A percentile compares a stretch with the other conserved stretches of the same genome.
Conservation (phyloP, 2,797 vertebrate genomes). For the Siniperca obscura region DNA sequence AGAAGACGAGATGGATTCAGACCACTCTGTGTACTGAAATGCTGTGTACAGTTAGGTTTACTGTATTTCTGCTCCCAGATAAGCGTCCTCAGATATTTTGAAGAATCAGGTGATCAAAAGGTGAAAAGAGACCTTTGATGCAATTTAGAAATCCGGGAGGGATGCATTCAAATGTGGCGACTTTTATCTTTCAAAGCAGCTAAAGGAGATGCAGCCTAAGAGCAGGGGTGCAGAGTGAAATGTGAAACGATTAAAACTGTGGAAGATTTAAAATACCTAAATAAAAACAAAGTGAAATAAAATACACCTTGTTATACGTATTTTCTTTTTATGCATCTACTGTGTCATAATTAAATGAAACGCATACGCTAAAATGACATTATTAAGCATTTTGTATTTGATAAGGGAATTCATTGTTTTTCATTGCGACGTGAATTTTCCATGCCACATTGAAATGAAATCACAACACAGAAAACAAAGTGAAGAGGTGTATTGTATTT, state of each 20-base stretch:
- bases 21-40: slow-evolving; percentile 33
- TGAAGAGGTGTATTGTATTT: neutral
- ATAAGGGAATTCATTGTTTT: neutral
- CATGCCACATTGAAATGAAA: neutral
- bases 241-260: neutral
- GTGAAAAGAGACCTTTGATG: slow-evolving; percentile 1
- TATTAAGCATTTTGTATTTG: neutral
- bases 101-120: neutral
- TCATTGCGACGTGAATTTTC: neutral
- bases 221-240: neutral
- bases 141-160: slow-evolving; percentile 2
- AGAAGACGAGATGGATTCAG: slow-evolving; percentile 41
- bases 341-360: neutral
- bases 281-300: neutral
- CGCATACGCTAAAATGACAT: neutral
- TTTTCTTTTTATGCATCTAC: neutral
- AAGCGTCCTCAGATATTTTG: slow-evolving; percentile 14
- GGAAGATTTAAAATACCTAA: neutral
- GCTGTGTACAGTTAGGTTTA: slow-evolving; percentile 9
- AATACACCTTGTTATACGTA: too few relatives aligned
- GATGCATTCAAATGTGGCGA: slow-evolving; percentile 2
- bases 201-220: slow-evolving; percentile 3
- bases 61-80: slow-evolving; percentile 32
- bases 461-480: neutral
- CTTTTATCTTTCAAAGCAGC: slow-evolving; percentile 17